A percentile compares a stretch with the other conserved stretches of the same genome.
Conservation (phyloP, 2,113 vertebrate genomes). For the Gopherus evgoodei region DNA sequence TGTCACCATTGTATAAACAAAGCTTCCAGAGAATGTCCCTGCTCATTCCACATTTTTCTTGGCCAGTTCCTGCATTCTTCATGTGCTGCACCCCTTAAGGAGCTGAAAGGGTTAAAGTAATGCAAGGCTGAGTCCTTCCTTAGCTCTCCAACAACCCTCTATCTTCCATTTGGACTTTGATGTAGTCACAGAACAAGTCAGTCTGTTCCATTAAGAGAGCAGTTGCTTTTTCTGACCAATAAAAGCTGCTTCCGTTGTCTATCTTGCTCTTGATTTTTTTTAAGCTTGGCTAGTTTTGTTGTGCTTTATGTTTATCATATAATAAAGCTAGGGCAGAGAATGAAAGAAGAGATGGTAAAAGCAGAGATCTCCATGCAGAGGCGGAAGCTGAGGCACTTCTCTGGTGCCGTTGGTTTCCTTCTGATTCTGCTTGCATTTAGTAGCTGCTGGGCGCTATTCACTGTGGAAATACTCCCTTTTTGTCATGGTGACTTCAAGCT, state of each 20-base stretch:
- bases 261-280: accelerated
- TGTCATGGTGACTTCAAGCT: not conserved
- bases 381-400: not conserved
- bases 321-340: accelerated
- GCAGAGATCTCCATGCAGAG: not conserved
- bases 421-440: accelerated
- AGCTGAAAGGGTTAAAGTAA: not conserved
- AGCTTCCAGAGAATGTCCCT: not conserved
- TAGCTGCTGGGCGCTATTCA: not conserved
- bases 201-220: not conserved
- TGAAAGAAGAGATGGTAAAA: not conserved
- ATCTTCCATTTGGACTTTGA: not conserved
- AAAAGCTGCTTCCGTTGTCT: not conserved
- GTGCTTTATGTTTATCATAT: accelerated
- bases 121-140: not conserved
- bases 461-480: accelerated
- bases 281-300: not conserved
- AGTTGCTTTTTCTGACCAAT: not conserved
- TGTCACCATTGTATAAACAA: not conserved
- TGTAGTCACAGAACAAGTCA: not conserved
- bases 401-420: not conserved
- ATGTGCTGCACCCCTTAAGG: not conserved
- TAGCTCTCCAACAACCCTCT: not conserved
- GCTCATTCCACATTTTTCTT: not conserved
- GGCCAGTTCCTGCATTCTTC: not conserved